A percentile compares a stretch with the other conserved stretches of the same genome.
phyloP scores from a whole-genome alignment of 2,888 invertebrate genomes.

The Macrosiphum euphorbiae region DNA sequence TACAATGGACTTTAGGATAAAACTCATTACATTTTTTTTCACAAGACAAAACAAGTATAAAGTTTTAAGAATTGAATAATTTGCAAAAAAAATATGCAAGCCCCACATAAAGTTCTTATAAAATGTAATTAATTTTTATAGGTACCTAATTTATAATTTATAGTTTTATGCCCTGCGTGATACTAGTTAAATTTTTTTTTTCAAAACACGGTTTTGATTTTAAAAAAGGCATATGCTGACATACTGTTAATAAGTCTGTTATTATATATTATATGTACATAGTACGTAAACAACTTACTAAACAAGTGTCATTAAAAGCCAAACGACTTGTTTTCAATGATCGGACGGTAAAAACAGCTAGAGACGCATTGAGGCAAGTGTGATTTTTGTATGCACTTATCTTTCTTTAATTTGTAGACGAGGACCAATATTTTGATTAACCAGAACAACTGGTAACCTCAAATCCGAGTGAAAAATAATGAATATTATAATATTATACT shows the following conservation, averaged over 20 bases:
- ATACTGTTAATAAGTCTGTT: neutral
- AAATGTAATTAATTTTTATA: too few species aligned
- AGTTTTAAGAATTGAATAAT: neutral
- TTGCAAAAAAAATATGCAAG: neutral
- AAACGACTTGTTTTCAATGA: neutral
- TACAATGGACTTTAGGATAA: neutral
- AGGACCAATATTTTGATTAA: neutral
- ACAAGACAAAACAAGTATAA: neutral
- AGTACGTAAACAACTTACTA: neutral
- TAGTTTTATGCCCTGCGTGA: neutral
- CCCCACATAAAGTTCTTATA: neutral
- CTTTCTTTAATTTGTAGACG: neutral
- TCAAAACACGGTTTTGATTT: neutral
- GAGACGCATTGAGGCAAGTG: too few species aligned
- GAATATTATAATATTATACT: neutral
- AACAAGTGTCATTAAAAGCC: neutral
- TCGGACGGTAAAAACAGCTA: neutral
- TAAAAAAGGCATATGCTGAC: neutral
- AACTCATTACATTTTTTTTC: neutral
- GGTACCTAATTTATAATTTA: neutral
- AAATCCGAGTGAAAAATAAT: neutral
- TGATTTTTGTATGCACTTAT: too few species aligned
- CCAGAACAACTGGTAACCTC: neutral
- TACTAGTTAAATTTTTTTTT: neutral
- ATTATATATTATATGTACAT: neutral